phyloP scores from a whole-genome alignment of 2,888 invertebrate genomes.

The Aspidapion aeneum region DNA sequence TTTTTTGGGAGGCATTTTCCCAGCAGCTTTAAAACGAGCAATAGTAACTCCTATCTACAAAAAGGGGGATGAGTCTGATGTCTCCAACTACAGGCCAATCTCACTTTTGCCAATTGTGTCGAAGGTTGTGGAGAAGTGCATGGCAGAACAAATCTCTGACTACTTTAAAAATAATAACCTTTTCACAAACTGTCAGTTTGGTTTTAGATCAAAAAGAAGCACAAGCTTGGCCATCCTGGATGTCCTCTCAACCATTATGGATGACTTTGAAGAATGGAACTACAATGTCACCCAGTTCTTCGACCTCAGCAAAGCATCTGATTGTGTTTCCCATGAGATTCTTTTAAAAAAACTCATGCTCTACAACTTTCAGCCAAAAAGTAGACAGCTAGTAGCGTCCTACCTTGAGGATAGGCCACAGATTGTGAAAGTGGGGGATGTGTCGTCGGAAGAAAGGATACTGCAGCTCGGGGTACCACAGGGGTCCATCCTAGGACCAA shows the following conservation, averaged over 20 bases:
- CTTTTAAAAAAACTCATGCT: not conserved
- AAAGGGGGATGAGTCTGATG: not conserved
- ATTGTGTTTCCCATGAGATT: not conserved
- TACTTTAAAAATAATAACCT: constrained; percentile 4
- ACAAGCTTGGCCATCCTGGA: not conserved
- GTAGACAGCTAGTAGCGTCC: not conserved
- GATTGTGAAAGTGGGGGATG: not conserved
- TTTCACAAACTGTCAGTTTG: constrained; percentile 1
- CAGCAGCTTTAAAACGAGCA: not conserved
- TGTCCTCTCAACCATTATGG: not conserved
- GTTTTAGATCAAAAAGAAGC: constrained; percentile 1
- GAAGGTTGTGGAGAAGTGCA: constrained; percentile 16
- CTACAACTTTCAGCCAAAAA: not conserved
- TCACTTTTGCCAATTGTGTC: constrained; percentile 11
- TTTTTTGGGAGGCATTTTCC: not conserved
- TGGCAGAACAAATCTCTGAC: constrained; percentile 4
- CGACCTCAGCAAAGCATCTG: not conserved
- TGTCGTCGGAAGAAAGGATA: not conserved
- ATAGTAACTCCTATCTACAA: not conserved
- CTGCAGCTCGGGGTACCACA: not conserved
- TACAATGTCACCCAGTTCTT: not conserved
- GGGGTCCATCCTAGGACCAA: not conserved
- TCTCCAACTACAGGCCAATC: constrained; percentile 12
- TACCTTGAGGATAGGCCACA: not conserved
- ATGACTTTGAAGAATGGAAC: not conserved